These are phyloP conservation scores for Haplochromis vanheusdeni DNA, from an alignment of 2,113 vertebrate genomes.

Conservation along the genomic window DNA sequence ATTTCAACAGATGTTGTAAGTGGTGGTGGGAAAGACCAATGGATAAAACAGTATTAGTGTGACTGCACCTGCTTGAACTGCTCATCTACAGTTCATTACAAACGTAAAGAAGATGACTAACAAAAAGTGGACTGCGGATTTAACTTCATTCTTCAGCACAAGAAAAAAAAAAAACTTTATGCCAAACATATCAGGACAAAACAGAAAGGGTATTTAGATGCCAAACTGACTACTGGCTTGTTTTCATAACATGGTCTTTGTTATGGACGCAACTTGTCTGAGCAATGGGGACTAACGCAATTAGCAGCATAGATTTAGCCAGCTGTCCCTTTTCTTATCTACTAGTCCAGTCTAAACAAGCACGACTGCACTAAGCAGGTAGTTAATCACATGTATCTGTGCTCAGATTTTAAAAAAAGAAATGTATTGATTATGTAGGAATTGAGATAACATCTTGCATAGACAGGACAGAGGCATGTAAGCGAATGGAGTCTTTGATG, in stretches of 20 bases:
- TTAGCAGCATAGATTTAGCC: not conserved
- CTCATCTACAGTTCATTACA: not conserved
- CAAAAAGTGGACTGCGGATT: not conserved
- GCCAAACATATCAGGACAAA: not conserved
- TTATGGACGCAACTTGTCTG: not conserved
- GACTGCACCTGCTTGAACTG: not conserved
- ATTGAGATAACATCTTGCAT: conserved; percentile 1
- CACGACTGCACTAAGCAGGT: not conserved
- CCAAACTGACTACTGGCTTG: not conserved
- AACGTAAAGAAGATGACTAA: not conserved
- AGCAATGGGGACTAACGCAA: not conserved
- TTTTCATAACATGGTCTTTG: not conserved
- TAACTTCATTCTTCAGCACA: not conserved
- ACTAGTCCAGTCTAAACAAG: not conserved
- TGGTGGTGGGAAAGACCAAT: conserved; percentile 6
- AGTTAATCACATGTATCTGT: not conserved
- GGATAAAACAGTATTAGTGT: not conserved
- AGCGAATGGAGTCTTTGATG: not conserved
- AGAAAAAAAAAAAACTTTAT: not conserved
- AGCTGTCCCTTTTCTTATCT: not conserved
- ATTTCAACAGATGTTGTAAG: conserved; percentile 50
- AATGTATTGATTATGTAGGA: not conserved
- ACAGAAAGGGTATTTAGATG: not conserved
- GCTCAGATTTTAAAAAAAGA: rapidly evolving
- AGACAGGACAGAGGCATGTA: conserved; percentile 29